Evolutionary conservation across 2,797 vertebrate genomes (phyloP).

Genomic region (Pseudochirops corinnae): DNA sequence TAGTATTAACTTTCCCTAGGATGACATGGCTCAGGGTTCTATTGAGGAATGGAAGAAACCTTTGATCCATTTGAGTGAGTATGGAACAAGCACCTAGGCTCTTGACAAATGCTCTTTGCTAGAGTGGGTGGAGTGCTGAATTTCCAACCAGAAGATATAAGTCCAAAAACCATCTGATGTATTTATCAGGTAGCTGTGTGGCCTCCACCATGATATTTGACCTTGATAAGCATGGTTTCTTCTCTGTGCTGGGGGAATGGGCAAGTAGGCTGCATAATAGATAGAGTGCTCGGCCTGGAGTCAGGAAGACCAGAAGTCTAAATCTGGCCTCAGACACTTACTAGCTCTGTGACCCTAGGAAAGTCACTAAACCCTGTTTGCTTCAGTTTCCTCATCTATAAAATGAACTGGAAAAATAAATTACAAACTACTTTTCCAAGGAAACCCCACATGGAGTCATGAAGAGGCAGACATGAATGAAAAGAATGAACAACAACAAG

Average conservation of each 20-base stretch:
- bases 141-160: background rate
- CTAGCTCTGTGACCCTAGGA: background rate
- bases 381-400: background rate
- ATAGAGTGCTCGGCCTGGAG: background rate
- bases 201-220: too few relatives aligned
- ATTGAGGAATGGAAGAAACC: background rate
- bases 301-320: background rate
- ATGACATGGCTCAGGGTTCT: background rate
- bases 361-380: background rate
- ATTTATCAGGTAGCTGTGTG: background rate
- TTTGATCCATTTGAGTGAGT: background rate
- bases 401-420: background rate
- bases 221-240: background rate
- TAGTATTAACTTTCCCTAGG: background rate
- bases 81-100: background rate
- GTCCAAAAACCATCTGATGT: background rate
- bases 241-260: background rate
- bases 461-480: background rate
- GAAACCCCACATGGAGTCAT: background rate
- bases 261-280: background rate
- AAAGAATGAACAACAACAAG: background rate
- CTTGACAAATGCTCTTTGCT: background rate
- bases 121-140: background rate
- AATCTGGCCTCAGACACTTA: background rate
- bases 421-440: background rate